Conservation (phyloP, 1,140 invertebrate species). For the Bombus confusus region DNA sequence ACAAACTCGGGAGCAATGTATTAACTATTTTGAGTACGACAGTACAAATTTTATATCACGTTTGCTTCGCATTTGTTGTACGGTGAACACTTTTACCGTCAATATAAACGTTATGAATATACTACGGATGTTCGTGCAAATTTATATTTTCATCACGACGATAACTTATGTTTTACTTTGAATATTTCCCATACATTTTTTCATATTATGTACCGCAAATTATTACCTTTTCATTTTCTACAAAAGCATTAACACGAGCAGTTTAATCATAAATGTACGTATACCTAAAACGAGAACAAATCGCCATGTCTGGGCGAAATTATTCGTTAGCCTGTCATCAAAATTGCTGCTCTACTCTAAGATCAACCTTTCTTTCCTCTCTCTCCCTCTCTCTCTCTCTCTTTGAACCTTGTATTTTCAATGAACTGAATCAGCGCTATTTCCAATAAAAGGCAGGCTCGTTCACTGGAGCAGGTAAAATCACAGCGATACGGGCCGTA, state of each 20-base stretch:
- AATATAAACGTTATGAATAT: too few species aligned
- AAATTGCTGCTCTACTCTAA: too few species aligned
- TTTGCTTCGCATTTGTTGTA: background rate
- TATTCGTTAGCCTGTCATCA: too few species aligned
- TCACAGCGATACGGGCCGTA: background rate
- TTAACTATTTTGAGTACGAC: background rate
- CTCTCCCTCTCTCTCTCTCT: background rate
- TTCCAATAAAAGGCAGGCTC: background rate
- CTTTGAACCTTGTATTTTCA: background rate
- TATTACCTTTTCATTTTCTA: background rate
- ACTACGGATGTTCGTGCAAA: too few species aligned
- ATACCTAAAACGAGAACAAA: background rate
- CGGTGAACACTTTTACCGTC: too few species aligned
- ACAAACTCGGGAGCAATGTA: background rate
- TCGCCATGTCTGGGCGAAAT: background rate
- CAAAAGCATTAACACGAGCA: background rate
- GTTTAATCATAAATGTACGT: background rate
- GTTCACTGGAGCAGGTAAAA: background rate
- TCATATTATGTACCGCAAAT: background rate
- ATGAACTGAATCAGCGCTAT: conserved; percentile 15
- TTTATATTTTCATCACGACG: too few species aligned
- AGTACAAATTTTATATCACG: too few species aligned
- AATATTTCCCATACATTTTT: background rate
- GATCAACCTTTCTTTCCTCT: background rate
- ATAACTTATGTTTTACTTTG: background rate